phyloP scores from a whole-genome alignment of 1,140 invertebrate species.

The Drosophila melanica region DNA sequence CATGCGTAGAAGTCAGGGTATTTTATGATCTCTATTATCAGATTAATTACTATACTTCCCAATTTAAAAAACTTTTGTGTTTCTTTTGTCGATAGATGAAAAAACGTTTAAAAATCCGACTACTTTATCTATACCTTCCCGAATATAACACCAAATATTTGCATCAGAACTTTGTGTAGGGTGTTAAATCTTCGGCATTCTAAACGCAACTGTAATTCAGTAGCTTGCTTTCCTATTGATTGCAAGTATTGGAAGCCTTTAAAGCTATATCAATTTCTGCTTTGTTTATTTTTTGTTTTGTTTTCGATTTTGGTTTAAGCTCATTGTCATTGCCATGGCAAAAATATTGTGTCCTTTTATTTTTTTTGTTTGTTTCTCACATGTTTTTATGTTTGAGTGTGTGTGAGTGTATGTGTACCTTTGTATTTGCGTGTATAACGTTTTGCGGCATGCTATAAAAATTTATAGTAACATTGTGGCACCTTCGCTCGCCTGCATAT shows the following conservation, averaged over 20 bases:
- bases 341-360: not conserved
- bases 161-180: not conserved
- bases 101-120: no score
- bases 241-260: not conserved
- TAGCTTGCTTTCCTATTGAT: not conserved
- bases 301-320: conserved; percentile 21
- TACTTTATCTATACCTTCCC: no score
- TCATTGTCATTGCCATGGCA: conserved; percentile 33
- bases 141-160: no score
- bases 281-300: not conserved
- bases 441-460: not conserved
- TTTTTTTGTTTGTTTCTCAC: not conserved
- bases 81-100: no score
- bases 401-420: not conserved
- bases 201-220: no score
- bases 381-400: not conserved
- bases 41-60: no score
- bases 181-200: not conserved
- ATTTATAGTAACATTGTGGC: not conserved
- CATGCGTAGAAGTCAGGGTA: no score
- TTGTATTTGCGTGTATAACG: not conserved
- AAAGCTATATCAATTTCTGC: not conserved
- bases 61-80: no score
- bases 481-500: not conserved
- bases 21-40: no score